A percentile compares a stretch with the other conserved stretches of the same genome.
Conservation (phyloP, 2,888 invertebrate species). For the Ormyrus nitidulus region DNA sequence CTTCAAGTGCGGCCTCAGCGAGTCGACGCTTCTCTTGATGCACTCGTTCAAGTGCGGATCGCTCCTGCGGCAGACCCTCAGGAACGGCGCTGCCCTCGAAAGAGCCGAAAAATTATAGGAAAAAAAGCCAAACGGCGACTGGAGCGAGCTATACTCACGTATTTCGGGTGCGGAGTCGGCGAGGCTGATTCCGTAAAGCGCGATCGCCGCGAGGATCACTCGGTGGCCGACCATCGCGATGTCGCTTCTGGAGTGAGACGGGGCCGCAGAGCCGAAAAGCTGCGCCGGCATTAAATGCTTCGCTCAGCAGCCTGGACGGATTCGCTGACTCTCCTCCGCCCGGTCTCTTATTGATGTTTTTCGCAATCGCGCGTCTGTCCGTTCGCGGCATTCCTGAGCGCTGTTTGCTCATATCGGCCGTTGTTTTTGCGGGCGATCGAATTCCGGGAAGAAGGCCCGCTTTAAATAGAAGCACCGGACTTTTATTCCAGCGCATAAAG, state of each 20-base stretch:
- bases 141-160: constrained; percentile 46
- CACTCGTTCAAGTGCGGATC: constrained; percentile 81
- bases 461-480: background rate
- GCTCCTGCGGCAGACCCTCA: constrained; percentile 81
- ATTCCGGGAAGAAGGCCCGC: too few species aligned
- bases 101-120: background rate
- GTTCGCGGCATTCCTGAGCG: too few species aligned
- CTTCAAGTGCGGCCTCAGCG: constrained; percentile 78
- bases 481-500: constrained; percentile 30
- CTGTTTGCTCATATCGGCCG: too few species aligned
- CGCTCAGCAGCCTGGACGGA: constrained; percentile 35
- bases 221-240: constrained; percentile 34
- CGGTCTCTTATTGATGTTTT: constrained; percentile 16
- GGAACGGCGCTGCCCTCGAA: constrained; percentile 70
- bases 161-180: constrained; percentile 32
- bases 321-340: constrained; percentile 36
- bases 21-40: constrained; percentile 79
- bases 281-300: constrained; percentile 29
- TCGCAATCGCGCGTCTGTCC: constrained; percentile 22
- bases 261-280: background rate
- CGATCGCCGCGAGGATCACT: constrained; percentile 16
- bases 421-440: constrained; percentile 3
- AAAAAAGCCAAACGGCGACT: background rate
- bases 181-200: constrained; percentile 14
- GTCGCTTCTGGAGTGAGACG: background rate